Conservation (phyloP, 1,140 invertebrate species). For the Lordiphosa clarofinis region DNA sequence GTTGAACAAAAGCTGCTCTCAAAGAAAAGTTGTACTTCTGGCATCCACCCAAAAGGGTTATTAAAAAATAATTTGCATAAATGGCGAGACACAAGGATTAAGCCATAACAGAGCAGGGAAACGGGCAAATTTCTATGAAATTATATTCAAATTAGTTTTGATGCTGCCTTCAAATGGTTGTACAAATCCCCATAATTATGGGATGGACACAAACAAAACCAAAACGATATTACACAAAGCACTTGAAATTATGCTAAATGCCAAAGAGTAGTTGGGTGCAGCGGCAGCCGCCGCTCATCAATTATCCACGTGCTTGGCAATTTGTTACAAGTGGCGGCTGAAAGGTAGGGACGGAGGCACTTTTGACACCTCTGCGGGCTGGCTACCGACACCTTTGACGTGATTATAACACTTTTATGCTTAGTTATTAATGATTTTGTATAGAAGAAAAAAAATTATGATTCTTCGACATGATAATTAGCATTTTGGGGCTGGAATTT, state of each 20-base stretch:
- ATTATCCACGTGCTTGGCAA: conserved; percentile 68
- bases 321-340: conserved; percentile 50
- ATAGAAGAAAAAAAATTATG: conserved; percentile 12
- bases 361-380: conserved; percentile 58
- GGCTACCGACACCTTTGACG: conserved; percentile 50
- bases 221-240: conserved; percentile 12
- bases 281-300: conserved; percentile 46
- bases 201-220: conserved; percentile 45
- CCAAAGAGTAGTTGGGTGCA: conserved; percentile 32
- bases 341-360: conserved; percentile 7
- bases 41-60: conserved; percentile 34
- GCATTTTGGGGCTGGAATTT: conserved; percentile 62
- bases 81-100: conserved; percentile 62
- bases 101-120: conserved; percentile 58
- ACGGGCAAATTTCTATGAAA: conserved; percentile 62
- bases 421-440: conserved; percentile 63
- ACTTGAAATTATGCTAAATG: conserved; percentile 73
- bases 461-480: conserved; percentile 42
- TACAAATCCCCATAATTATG: conserved; percentile 66
- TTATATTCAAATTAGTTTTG: conserved; percentile 77
- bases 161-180: conserved; percentile 41
- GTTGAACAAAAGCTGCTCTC: conserved; percentile 20
- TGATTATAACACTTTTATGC: conserved; percentile 73
- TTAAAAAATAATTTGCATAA: conserved; percentile 77
- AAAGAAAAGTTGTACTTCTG: background rate